Evolutionary conservation across 2,113 vertebrate species (phyloP).

Genomic region (Bujurquina vittata): DNA sequence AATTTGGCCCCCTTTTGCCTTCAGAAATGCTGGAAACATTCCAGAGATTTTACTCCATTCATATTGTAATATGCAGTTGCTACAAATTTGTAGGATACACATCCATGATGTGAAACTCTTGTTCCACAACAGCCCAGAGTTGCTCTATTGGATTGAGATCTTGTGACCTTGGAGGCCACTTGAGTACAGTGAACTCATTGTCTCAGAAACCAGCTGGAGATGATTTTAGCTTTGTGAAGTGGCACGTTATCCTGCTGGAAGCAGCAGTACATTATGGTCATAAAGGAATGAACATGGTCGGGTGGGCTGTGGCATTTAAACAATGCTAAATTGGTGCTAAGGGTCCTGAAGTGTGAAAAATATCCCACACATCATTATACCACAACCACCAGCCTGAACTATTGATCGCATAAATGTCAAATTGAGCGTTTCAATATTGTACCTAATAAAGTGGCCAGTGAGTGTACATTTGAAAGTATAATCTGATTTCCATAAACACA

Average conservation of each 20-base stretch:
- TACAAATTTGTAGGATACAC: no score
- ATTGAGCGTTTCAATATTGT: fast-evolving
- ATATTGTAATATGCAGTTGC: background rate
- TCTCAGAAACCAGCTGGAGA: background rate
- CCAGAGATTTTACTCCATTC: background rate
- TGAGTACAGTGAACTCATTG: background rate
- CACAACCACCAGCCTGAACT: background rate
- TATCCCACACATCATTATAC: background rate
- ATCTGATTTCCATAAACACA: background rate
- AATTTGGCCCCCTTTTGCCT: background rate
- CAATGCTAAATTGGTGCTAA: background rate
- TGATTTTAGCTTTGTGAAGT: background rate
- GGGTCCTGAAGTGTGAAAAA: background rate
- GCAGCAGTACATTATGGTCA: background rate
- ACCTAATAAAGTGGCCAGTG: background rate
- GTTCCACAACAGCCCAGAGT: background rate
- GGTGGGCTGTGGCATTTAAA: no score
- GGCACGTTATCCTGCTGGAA: background rate
- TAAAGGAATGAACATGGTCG: background rate
- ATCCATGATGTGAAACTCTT: no score
- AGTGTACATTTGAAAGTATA: background rate
- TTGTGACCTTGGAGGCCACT: no score
- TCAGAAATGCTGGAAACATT: background rate
- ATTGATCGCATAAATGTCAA: background rate
- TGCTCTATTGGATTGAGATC: no score